Evolutionary conservation across 1,140 invertebrate species (phyloP).

Genomic region (Diabrotica virgifera): DNA sequence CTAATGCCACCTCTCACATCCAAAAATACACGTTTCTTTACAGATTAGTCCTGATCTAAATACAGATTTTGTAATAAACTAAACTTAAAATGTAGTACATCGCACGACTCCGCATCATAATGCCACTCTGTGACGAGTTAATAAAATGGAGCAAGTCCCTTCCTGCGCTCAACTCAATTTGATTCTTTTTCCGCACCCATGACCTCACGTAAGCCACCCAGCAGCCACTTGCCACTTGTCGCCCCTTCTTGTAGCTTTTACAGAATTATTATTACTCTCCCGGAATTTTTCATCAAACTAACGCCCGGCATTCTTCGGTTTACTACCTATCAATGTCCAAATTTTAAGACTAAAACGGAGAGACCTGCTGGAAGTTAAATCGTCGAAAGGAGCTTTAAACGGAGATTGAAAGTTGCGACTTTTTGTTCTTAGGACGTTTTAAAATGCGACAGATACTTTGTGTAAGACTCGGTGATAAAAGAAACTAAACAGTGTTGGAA

Average conservation of each 20-base stretch:
- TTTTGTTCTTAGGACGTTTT: not conserved
- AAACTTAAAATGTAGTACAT: no score
- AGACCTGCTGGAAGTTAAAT: not conserved
- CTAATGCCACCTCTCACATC: no score
- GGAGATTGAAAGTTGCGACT: not conserved
- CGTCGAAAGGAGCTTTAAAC: not conserved
- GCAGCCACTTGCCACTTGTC: conserved; percentile 25
- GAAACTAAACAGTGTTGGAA: no score
- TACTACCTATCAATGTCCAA: conserved; percentile 5
- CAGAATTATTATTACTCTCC: conserved; percentile 25
- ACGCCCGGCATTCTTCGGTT: conserved; percentile 14
- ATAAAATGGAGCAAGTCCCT: no score
- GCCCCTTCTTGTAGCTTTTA: conserved; percentile 23
- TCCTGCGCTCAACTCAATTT: conserved; percentile 6
- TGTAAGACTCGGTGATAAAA: no score
- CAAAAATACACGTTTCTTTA: no score
- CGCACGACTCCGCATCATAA: no score
- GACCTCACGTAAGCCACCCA: conserved; percentile 29
- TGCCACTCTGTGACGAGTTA: no score
- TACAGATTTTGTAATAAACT: no score
- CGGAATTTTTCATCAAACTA: conserved; percentile 29
- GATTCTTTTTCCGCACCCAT: conserved; percentile 25
- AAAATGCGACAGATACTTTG: no score
- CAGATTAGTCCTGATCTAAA: no score
- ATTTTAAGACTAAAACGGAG: not conserved